phyloP scores from a whole-genome alignment of 2,797 vertebrate species.

The Sebastes melanostomus region DNA sequence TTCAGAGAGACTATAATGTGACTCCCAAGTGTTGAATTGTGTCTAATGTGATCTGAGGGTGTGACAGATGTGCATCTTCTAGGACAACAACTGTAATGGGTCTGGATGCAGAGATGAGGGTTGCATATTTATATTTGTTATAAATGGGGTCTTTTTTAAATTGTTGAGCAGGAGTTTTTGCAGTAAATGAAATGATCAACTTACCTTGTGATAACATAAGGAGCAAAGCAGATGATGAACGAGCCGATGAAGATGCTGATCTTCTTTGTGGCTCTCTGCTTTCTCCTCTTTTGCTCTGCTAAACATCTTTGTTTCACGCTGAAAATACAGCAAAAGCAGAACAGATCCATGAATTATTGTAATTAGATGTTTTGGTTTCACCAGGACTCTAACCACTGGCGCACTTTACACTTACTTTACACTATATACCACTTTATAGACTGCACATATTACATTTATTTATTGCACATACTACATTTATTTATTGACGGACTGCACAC shows the following conservation, averaged over 20 bases:
- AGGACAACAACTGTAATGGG: background rate
- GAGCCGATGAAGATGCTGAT: constrained; percentile 91
- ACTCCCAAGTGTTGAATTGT: background rate
- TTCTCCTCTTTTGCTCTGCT: constrained; percentile 85
- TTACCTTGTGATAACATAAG: constrained; percentile 88
- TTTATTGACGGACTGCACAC: too few species aligned
- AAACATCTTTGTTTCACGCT: constrained; percentile 88
- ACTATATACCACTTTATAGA: too few species aligned
- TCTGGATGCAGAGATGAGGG: background rate
- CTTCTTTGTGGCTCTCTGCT: constrained; percentile 87
- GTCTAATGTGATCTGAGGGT: background rate
- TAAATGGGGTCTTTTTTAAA: background rate
- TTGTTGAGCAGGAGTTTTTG: constrained; percentile 5
- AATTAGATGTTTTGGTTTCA: too few species aligned
- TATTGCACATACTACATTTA: too few species aligned
- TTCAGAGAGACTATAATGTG: background rate
- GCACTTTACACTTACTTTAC: too few species aligned
- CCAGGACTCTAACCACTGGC: too few species aligned
- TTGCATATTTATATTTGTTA: background rate
- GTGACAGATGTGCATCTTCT: background rate
- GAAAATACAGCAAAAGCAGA: constrained; percentile 46
- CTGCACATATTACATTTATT: too few species aligned
- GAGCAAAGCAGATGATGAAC: constrained; percentile 88
- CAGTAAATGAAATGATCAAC: constrained; percentile 30
- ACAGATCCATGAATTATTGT: too few species aligned